Evolutionary conservation across 2,113 vertebrate genomes (phyloP), one percentile per base, ranked within the genome.

Genomic region (Todiramphus saurophagus): DNA sequence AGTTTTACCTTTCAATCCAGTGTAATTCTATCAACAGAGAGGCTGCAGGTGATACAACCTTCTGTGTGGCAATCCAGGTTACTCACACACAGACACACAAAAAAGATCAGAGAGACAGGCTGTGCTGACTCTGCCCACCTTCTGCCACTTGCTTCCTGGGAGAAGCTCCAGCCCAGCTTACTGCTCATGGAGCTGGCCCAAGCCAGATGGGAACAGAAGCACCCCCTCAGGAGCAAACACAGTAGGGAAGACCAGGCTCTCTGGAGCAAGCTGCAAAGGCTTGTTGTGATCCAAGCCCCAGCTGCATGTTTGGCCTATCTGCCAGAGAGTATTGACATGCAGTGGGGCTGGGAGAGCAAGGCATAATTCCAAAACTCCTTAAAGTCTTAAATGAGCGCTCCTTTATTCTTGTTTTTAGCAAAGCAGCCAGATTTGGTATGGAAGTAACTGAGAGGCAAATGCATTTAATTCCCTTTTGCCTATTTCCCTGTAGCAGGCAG

Each of bases 191-290:
- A 90, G 55, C 33, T 21, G 68, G 46, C 62, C 30, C 48, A 75
- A 70, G 66, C 8, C 81, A 55, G 73, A 30, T 20, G 48, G 85
- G 53, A 95, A 28, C 0, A 0, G 44, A 53, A 53, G 12, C 16
- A 5, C n/a, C 39, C 35, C 60, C 58, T 14, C 19, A 18, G 59
- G 91, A 74, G 41, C 30, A 44, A 58, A 37, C 17, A 24, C 0
- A 0, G 69, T 69, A 82, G 39, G 18, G 0, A 1, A 87, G 55
- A 78, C 51, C 3, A 1, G 6, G 0, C 43, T 55, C 60, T 62
- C 33, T 12, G 25, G 24, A 69, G 21, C 16, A 39, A 20, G 13
- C 53, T 89, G 81, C 5, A 2, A 30, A 74, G 35, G 20, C 15
- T 53, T 50, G 41, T 30, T 0, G 2, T 27, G 51, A 56, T 18